Percentiles rank a stretch among this genome's conserved stretches.
phyloP scores from a whole-genome alignment of 1,140 invertebrate species.

The Bombus affinis region DNA sequence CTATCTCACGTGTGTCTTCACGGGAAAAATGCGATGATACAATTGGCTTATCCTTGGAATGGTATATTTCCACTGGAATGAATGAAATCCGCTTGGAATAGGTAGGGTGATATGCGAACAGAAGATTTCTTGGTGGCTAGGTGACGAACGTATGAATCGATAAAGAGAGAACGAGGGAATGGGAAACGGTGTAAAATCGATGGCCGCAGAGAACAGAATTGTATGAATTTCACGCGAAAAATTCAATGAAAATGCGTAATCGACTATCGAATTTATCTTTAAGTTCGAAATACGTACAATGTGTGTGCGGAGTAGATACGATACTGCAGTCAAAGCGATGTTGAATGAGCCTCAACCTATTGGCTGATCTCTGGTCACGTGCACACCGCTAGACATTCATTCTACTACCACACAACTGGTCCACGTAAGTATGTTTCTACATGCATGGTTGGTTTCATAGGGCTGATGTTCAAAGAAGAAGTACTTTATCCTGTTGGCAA shows the following conservation, averaged over 20 bases:
- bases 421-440: constrained; percentile 47
- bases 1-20: background rate
- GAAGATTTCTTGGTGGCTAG: background rate
- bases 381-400: constrained; percentile 65
- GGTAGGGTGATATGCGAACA: background rate
- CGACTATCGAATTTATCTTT: constrained; percentile 16
- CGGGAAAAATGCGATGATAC: background rate
- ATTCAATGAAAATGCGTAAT: background rate
- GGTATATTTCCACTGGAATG: background rate
- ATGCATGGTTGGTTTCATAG: constrained; percentile 31
- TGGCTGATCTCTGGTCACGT: constrained; percentile 67
- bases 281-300: background rate
- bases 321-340: constrained; percentile 52
- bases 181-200: background rate
- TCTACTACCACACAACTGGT: constrained; percentile 66
- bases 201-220: background rate
- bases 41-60: constrained; percentile 2
- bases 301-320: constrained; percentile 36
- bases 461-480: background rate
- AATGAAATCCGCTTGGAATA: background rate
- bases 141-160: background rate
- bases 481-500: background rate
- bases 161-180: background rate
- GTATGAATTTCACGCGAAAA: background rate
- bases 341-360: constrained; percentile 69